phyloP scores from a whole-genome alignment of 2,888 invertebrate species.

The Kuschelorhynchus macadamiae region DNA sequence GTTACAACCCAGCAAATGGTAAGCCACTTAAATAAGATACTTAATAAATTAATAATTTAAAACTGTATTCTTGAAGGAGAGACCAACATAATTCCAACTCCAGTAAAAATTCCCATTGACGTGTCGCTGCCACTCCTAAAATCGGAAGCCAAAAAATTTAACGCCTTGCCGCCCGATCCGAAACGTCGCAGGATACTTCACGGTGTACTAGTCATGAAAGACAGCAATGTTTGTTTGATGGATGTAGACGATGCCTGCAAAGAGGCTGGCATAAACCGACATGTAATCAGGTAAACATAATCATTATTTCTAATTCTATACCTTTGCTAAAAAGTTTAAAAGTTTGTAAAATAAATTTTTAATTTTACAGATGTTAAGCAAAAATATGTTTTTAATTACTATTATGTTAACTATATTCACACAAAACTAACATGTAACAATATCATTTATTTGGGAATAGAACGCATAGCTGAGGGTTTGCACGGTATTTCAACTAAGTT shows the following conservation, averaged over 20 bases:
- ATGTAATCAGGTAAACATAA: conserved; percentile 64
- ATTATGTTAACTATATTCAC: too few species aligned
- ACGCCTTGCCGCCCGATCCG: conserved; percentile 87
- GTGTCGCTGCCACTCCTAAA: conserved; percentile 87
- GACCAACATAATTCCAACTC: conserved; percentile 89
- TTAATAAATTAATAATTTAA: too few species aligned
- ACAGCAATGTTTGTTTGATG: conserved; percentile 87
- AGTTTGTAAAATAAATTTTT: too few species aligned
- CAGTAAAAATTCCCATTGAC: conserved; percentile 91
- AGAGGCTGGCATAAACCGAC: conserved; percentile 78
- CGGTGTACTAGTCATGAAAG: conserved; percentile 91
- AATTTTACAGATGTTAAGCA: too few species aligned
- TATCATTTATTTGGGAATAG: too few species aligned
- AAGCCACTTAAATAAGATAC: too few species aligned
- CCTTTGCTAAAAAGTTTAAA: too few species aligned
- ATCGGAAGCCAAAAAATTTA: conserved; percentile 85
- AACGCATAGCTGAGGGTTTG: too few species aligned
- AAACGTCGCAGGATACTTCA: conserved; percentile 90
- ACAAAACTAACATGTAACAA: too few species aligned
- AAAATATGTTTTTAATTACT: too few species aligned
- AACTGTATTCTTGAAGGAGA: conserved; percentile 73
- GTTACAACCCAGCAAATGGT: conserved; percentile 98
- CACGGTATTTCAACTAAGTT: too few species aligned
- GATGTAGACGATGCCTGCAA: conserved; percentile 91
- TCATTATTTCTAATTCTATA: not conserved